Evolutionary conservation across 2,113 vertebrate species (phyloP).

Genomic region (Proteles cristata): DNA sequence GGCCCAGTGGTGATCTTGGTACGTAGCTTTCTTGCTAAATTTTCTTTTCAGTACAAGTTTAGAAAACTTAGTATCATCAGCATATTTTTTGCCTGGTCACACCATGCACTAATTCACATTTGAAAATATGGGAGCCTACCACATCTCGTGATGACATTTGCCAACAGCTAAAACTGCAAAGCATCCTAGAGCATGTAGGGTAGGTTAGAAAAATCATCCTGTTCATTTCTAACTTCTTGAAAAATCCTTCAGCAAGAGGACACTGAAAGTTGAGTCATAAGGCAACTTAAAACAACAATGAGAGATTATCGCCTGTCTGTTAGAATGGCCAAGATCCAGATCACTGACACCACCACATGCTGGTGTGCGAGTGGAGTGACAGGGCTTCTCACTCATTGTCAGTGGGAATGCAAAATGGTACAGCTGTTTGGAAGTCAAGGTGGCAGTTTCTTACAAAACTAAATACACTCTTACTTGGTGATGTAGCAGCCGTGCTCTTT

Average conservation of each 20-base stretch:
- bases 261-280: background rate
- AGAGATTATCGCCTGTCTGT: background rate
- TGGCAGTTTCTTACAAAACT: background rate
- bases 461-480: background rate
- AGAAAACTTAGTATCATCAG: slow-evolving; percentile 49
- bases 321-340: background rate
- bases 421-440: background rate
- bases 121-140: background rate
- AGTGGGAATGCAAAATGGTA: background rate
- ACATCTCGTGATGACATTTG: background rate
- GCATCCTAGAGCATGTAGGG: background rate
- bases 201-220: background rate
- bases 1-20: slow-evolving; percentile 52
- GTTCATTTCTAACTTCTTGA: background rate
- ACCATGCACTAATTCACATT: background rate
- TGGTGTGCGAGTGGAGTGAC: background rate
- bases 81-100: background rate
- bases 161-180: background rate
- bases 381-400: background rate
- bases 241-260: background rate
- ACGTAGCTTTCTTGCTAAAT: slow-evolving; percentile 46
- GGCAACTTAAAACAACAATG: background rate
- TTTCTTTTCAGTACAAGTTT: slow-evolving; percentile 45
- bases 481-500: background rate
- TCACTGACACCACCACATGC: background rate